Percentiles rank a stretch among this genome's conserved stretches.
These are phyloP conservation scores for Hassar affinis DNA, from an alignment of 2,113 vertebrate genomes.

Conservation along the genomic window DNA sequence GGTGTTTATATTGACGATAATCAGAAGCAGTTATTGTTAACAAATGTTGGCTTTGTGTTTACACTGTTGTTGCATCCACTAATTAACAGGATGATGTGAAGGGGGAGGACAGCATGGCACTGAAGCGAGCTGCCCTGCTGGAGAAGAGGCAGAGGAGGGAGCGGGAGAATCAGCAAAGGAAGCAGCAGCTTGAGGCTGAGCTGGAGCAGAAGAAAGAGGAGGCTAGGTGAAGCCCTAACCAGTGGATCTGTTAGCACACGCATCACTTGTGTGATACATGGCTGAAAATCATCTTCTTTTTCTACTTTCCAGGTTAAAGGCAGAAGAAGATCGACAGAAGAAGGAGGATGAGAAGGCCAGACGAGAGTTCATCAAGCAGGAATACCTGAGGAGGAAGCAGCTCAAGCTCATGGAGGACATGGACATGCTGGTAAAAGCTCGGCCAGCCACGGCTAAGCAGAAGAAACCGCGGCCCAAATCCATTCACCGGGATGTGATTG, in stretches of 20 bases:
- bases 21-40: neutral
- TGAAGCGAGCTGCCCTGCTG: slow-evolving; percentile 90
- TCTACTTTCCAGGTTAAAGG: slow-evolving; percentile 78
- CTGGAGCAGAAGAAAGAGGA: slow-evolving; percentile 93
- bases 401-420: slow-evolving; percentile 96
- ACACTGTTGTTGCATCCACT: neutral
- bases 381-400: slow-evolving; percentile 94
- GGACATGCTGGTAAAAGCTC: slow-evolving; percentile 87
- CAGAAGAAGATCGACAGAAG: slow-evolving; percentile 91
- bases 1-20: neutral
- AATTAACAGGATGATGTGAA: slow-evolving; percentile 85
- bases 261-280: neutral
- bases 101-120: slow-evolving; percentile 90
- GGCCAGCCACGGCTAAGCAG: slow-evolving; percentile 76
- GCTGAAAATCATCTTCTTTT: neutral
- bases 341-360: slow-evolving; percentile 93
- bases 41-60: neutral
- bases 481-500: slow-evolving; percentile 86
- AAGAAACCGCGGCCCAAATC: slow-evolving; percentile 91
- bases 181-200: slow-evolving; percentile 89
- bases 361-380: slow-evolving; percentile 93
- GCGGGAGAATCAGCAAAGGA: slow-evolving; percentile 87
- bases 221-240: slow-evolving; percentile 75
- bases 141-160: slow-evolving; percentile 92
- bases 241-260: neutral